Percentiles rank a stretch among this genome's conserved stretches.
Evolutionary conservation across 2,797 vertebrate species (phyloP).

Genomic region (Petrocephalus schoutedeni): DNA sequence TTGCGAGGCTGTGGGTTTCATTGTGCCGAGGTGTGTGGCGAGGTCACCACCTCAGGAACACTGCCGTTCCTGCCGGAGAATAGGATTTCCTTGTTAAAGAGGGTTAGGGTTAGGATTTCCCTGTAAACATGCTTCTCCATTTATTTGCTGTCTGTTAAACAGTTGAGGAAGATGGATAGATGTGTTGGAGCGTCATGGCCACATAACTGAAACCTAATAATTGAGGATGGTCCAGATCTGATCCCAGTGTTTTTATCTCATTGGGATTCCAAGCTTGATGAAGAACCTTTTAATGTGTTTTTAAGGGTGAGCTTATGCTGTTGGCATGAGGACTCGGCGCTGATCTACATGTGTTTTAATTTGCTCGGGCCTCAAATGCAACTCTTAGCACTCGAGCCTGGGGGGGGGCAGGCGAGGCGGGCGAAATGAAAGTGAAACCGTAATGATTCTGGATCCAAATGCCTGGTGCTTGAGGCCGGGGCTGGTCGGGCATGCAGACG

Average conservation of each 20-base stretch:
- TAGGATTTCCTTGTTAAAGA: conserved; percentile 43
- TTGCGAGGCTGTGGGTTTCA: conserved; percentile 37
- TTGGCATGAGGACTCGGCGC: not conserved
- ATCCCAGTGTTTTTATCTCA: not conserved
- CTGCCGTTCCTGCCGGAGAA: conserved; percentile 30
- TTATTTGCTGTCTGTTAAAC: conserved; percentile 45
- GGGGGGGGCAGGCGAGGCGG: not conserved
- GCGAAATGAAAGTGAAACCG: not conserved
- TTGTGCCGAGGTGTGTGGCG: conserved; percentile 20
- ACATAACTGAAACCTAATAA: not conserved
- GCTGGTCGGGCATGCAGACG: not conserved
- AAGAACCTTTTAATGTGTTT: not conserved
- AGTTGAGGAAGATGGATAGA: conserved; percentile 33
- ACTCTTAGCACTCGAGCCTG: not conserved
- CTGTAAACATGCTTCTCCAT: no score
- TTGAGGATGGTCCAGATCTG: not conserved
- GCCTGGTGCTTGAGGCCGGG: not conserved
- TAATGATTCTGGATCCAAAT: not conserved
- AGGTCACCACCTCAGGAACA: conserved; percentile 21
- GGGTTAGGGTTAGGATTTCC: not conserved
- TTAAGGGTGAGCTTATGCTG: not conserved
- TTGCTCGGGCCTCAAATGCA: not conserved
- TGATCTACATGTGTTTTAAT: not conserved
- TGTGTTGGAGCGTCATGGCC: conserved; percentile 13
- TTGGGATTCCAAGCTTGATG: conserved; percentile 2